Conservation (phyloP, 1,140 invertebrate species). For the Nixonia krombeini region DNA sequence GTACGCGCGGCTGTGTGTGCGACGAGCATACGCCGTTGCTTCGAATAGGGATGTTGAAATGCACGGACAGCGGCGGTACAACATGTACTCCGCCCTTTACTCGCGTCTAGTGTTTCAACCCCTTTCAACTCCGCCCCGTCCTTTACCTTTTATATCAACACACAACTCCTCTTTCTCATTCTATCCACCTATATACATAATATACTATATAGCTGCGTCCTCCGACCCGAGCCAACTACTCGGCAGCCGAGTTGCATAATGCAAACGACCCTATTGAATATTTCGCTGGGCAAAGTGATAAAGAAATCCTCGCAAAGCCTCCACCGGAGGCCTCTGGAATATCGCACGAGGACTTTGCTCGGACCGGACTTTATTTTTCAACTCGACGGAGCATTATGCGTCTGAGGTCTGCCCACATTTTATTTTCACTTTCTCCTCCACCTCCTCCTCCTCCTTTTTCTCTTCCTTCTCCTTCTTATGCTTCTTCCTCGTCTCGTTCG, state of each 20-base stretch:
- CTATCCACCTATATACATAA: slow-evolving; percentile 48
- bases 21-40: no score
- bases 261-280: slow-evolving; percentile 61
- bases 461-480: no score
- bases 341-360: slow-evolving; percentile 39
- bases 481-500: no score
- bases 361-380: slow-evolving; percentile 45
- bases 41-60: slow-evolving; percentile 19
- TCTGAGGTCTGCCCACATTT: no score
- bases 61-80: slow-evolving; percentile 24
- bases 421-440: no score
- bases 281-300: slow-evolving; percentile 58
- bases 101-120: slow-evolving; percentile 45
- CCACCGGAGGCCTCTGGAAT: slow-evolving; percentile 43
- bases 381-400: slow-evolving; percentile 36
- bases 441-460: no score
- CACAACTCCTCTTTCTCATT: slow-evolving; percentile 42
- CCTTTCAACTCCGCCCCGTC: slow-evolving; percentile 30
- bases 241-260: slow-evolving; percentile 57
- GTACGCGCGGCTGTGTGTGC: neutral
- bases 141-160: slow-evolving; percentile 48
- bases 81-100: slow-evolving; percentile 33
- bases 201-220: slow-evolving; percentile 43
- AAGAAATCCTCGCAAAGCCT: slow-evolving; percentile 53
- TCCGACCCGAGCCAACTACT: slow-evolving; percentile 38